Base-by-base conservation (phyloP, 2,888 invertebrate genomes). In the Sinhomidia bicolor region DNA sequence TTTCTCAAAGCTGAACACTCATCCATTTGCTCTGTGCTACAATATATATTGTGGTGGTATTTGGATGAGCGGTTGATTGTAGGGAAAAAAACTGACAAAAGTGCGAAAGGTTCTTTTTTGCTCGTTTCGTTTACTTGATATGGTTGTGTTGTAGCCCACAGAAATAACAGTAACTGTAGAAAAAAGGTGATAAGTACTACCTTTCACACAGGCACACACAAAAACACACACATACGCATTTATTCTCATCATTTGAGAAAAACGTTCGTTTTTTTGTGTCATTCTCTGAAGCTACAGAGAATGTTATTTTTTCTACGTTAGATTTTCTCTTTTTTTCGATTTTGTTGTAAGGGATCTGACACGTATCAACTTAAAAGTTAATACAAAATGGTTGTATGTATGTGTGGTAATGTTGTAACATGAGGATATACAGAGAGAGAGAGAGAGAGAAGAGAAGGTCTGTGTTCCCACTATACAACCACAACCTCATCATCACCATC, bases 301-400 rank as follows among this genome's bases (percentile, higher is more conserved):
- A 57, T 36, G n/a, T n/a, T n/a, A n/a, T 41, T 74, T 57, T 60
- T 57, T 36, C 20, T 60, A 23, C 4, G 36, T 36, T 60, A 10
- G 41, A n/a, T 79, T 79, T 57, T 47, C 7, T n/a, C 23, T 32
- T 60, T 71, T 81, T 86, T 62, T 82, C 81, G 41, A 74, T 82
- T 80, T 82, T 57, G 17, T 12, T 79, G 86, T 60, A 74, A 76
- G 44, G 76, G 62, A 87, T 82, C 87, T 82, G 87, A 87, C 82
- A 87, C 76, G 82, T 82, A 65, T 87, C 87, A 87, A 82, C 87
- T 80, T 79, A 86, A 87, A 87, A 81, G 76, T 86, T 86, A 80
- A 86, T 80, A 86, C 80, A 29, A 20, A 86, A 60, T 86, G 71
- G 54, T 26, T 78, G 29, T 57, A 20, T 68, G 65, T 47, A 36